phyloP scores from a whole-genome alignment of 2,797 vertebrate genomes.

The Chelon labrosus region DNA sequence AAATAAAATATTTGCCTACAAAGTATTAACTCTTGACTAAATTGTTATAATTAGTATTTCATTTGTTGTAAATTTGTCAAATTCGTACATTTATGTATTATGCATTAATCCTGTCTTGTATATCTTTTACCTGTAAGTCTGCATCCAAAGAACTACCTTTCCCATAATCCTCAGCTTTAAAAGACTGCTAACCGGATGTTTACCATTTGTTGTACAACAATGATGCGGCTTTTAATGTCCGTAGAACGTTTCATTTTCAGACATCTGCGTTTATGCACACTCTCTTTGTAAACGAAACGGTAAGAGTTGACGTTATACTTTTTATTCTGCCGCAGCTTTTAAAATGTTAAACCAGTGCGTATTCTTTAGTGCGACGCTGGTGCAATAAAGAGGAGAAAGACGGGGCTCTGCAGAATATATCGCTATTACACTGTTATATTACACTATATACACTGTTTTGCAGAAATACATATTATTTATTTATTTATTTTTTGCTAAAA shows the following conservation, averaged over 20 bases:
- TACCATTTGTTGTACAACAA: slow-evolving; percentile 53
- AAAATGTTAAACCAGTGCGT: background rate
- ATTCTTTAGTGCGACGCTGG: no score
- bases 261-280: no score
- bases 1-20: no score
- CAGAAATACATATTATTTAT: no score
- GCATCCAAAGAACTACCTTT: slow-evolving; percentile 45
- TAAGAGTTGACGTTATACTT: no score
- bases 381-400: background rate
- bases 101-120: background rate
- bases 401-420: background rate
- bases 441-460: background rate
- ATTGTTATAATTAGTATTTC: background rate
- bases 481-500: no score
- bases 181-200: slow-evolving; percentile 78
- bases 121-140: background rate
- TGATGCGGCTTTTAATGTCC: slow-evolving; percentile 33
- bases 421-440: background rate
- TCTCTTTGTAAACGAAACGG: no score
- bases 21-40: no score
- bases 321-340: no score
- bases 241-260: no score
- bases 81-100: background rate
- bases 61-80: background rate
- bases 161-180: slow-evolving; percentile 68